Conservation (phyloP, 2,113 vertebrate species). For the Rhea pennata region DNA sequence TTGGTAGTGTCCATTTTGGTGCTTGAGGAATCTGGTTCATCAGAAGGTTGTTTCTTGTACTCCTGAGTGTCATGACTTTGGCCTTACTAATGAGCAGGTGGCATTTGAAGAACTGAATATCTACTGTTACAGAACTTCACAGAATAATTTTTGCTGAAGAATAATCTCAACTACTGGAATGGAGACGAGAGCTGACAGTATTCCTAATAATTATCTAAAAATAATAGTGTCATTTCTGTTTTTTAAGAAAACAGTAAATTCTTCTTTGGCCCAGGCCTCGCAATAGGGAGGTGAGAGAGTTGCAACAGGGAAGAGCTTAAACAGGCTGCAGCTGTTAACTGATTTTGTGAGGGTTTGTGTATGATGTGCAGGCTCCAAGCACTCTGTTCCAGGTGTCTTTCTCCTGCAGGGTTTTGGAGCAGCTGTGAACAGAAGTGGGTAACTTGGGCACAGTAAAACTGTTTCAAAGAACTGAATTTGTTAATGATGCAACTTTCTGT, state of each 20-base stretch:
- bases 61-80: background rate
- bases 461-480: constrained; percentile 55
- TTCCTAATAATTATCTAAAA: background rate
- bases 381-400: constrained; percentile 55
- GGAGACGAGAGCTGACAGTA: background rate
- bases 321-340: background rate
- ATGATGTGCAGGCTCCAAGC: background rate
- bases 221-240: background rate
- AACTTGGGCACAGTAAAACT: constrained; percentile 14
- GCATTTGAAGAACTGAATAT: background rate
- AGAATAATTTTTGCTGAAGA: background rate
- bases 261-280: background rate
- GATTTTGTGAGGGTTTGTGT: background rate
- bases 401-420: constrained; percentile 31
- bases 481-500: constrained; percentile 59
- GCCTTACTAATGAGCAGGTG: background rate
- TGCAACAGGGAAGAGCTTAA: background rate
- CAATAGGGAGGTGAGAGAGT: background rate
- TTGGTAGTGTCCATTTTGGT: background rate
- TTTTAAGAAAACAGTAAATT: background rate
- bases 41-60: background rate
- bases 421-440: constrained; percentile 51
- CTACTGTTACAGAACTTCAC: background rate
- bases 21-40: background rate
- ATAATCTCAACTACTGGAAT: background rate